Base-by-base conservation (phyloP, 2,113 vertebrate species). In the Tragelaphus buxtoni region DNA sequence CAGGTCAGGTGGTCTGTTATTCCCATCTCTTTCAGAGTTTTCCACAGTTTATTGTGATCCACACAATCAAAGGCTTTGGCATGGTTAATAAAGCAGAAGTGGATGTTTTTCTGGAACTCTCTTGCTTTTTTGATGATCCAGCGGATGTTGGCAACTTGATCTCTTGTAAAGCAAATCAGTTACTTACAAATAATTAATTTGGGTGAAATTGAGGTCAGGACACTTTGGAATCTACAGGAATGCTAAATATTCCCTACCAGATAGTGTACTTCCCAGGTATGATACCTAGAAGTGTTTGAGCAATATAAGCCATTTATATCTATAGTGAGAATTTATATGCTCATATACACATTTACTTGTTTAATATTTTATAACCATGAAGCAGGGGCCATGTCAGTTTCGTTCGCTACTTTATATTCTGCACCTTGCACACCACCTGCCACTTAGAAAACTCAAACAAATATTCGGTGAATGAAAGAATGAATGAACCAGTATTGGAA, bases 111-210 rank as follows among this genome's bases (percentile, higher is more conserved):
- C 58, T 30, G 26, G 58, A 30, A 60, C 58, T 60, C 26, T 60
- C 5, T 60, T 60, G 26, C 58, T 60, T 60, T 60, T 60, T 60
- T 0, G 1, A 60, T 60, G 26, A 60, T 60, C 58, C 58, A 60
- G 11, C 0, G 1, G 11, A 60, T 60, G 28, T 30, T 60, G 58
- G 58, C 26, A 30, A 60, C 30, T 60, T 60, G 26, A 60, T 30
- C 28, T 60, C 28, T 60, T 60, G 12, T 49, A 56, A 81, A 55
- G 47, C 60, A 63, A 32, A 63, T 10, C 63, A 69, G 18, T 22
- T 76, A 63, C 55, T 92, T 96, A 72, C 63, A 80, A 96, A 58
- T 51, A 85, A 85, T 80, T 81, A 84, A 81, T 74, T 32, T 92
- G 72, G 12, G 53, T 85, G 13, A 90, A 82, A 65, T 17, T 82